Evolutionary conservation across 1,140 invertebrate species (phyloP).

Genomic region (Lepidostoma basale): DNA sequence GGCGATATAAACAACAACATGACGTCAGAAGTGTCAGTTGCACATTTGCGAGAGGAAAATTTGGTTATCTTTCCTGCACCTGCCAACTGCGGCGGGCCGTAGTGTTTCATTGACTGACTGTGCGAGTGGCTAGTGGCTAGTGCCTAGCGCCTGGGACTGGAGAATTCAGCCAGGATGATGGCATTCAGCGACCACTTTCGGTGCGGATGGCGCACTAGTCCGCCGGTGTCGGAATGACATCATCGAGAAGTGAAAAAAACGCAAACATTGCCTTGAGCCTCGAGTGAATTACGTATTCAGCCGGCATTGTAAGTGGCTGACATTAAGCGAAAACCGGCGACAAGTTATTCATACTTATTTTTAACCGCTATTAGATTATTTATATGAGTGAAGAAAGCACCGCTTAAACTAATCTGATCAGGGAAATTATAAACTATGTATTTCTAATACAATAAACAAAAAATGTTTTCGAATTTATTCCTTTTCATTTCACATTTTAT

Average conservation of each 20-base stretch:
- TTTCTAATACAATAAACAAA: no score
- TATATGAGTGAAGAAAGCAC: no score
- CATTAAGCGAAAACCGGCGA: no score
- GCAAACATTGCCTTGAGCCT: constrained; percentile 31
- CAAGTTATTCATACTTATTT: no score
- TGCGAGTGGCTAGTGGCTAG: not conserved
- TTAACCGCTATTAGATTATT: no score
- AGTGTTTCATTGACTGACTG: constrained; percentile 5
- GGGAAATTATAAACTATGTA: no score
- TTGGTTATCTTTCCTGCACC: not conserved
- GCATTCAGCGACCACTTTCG: constrained; percentile 26
- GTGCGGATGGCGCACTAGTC: constrained; percentile 1
- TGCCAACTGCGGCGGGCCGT: not conserved
- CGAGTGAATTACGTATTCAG: constrained; percentile 17
- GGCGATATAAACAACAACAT: not conserved
- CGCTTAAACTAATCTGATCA: no score
- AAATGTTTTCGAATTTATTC: no score
- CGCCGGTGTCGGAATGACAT: constrained; percentile 30
- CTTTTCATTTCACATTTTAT: no score
- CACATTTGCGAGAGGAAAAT: not conserved
- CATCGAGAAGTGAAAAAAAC: constrained; percentile 28
- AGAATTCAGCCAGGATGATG: constrained; percentile 11
- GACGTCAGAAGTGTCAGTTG: not conserved
- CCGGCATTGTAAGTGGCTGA: no score
- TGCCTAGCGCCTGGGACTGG: no score